Evolutionary conservation across 2,113 vertebrate species (phyloP).

Genomic region (Carettochelys insculpta): DNA sequence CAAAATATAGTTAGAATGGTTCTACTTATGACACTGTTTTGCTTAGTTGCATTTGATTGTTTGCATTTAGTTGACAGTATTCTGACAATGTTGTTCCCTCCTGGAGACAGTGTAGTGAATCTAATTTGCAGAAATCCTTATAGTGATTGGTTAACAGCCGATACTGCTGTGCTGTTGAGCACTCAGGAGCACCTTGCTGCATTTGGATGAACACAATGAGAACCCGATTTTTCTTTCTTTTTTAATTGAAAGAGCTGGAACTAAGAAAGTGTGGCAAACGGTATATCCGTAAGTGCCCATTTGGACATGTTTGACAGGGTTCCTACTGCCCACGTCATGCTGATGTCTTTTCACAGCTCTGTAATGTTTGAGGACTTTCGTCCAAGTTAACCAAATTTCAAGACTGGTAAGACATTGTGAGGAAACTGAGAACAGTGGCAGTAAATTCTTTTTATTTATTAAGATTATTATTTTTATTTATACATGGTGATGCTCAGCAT

Average conservation of each 20-base stretch:
- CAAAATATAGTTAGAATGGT: constrained; percentile 44
- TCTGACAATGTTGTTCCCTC: constrained; percentile 41
- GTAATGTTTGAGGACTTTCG: not conserved
- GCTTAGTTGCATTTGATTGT: constrained; percentile 53
- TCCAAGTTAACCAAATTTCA: not conserved
- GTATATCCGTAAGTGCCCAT: not conserved
- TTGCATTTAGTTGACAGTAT: constrained; percentile 53
- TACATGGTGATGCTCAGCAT: not conserved
- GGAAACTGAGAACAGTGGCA: not conserved
- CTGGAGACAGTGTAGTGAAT: constrained; percentile 29
- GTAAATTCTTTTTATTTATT: not conserved
- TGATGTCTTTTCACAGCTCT: constrained; percentile 8
- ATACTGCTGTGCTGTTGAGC: not conserved
- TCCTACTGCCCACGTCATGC: not conserved
- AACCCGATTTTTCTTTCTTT: constrained; percentile 15
- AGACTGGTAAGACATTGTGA: not conserved
- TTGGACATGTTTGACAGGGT: not conserved
- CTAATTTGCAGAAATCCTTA: constrained; percentile 43
- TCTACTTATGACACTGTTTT: constrained; percentile 33
- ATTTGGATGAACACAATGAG: constrained; percentile 17
- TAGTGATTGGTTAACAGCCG: constrained; percentile 30
- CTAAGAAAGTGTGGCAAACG: not conserved
- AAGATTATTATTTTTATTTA: not conserved
- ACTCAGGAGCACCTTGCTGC: constrained; percentile 1
- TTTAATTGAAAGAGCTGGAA: constrained; percentile 39